Evolutionary conservation across 1,140 invertebrate genomes (phyloP), one percentile per base, ranked within the genome.

Genomic region (Lordiphosa clarofinis): DNA sequence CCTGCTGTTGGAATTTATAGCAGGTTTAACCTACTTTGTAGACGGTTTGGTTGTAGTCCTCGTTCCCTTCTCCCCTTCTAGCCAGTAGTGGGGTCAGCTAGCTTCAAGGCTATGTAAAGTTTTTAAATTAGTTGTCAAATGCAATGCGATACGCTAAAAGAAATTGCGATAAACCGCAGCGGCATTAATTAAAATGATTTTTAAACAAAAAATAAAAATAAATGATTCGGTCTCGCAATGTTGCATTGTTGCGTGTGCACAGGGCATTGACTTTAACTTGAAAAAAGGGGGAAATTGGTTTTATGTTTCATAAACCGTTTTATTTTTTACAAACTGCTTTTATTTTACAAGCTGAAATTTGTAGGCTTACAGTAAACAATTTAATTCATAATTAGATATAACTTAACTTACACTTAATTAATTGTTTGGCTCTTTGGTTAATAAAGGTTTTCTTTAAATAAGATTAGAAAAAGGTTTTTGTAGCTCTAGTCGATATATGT

Each of bases 111-210:
- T 60, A 59, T 59, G 64, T 68, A 68, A 70, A 63, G 68, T 69
- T 82, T 73, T 62, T 63, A 82, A 82, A 82, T 82, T 84, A 75
- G 59, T 84, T 82, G 76, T 84, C 78, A 81, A 82, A 79, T 67
- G 68, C 69, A 70, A 60, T 50, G 66, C 31, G 33, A 67, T 55
- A 44, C 42, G 57, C 37, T 46, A 67, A 57, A 52, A 43, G 61
- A 63, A 78, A 53, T 76, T 76, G 58, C 64, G 57, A 68, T 71
- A 72, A 82, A 54, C 43, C 46, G 55, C 53, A 63, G 43, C 59
- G 64, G 64, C 63, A 73, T 76, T 84, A 76, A 82, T 82, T 82
- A 84, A 84, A 84, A 68, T 40, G 39, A 68, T 60, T 59, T 56
- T 68, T 21, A 68, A 36, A 68, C 59, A 59, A 68, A 43, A 24